Evolutionary conservation across 2,797 vertebrate species (phyloP), one percentile per base, ranked within the genome.

Genomic region (Rhyacichthys aspro): DNA sequence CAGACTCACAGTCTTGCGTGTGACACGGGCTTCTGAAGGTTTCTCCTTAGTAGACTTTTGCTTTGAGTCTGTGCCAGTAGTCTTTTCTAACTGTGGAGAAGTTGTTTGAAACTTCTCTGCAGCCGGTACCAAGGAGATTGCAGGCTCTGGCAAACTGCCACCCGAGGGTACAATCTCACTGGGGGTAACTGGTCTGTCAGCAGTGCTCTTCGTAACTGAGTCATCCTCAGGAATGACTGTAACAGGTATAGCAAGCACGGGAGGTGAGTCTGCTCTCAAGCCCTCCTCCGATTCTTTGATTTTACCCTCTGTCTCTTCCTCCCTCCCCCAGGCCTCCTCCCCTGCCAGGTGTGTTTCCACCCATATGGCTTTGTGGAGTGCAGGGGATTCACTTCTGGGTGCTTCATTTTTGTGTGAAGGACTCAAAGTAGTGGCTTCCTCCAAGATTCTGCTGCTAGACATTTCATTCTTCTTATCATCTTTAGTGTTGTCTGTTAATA

Each of bases 331-430:
- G 8, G 32, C 60, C 46, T 64, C 74, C 66, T 76, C 78, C 55
- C 88, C 85, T 17, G 82, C 85, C 74, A 92, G 70, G 88, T 91
- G 67, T 19, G 89, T 90, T 86, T 93, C 88, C 84, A 92, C 88
- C 90, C 86, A 89, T 48, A 90, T 66, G 33, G 89, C 88, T 86
- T 78, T 92, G 83, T 91, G 81, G 10, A 87, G 53, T 16, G 68
- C n/a, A 15, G 89, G 87, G 48, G 88, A 91, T 39, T 64, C 23
- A 5, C 34, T 34, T 19, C 11, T 8, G 9, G 67, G 43, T 11
- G n/a, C 43, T 33, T 64, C 65, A 52, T 78, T 75, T 43, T 36
- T 75, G 11, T 72, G 54, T 23, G 68, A 63, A 19, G 47, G 28
- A 33, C 52, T 58, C 38, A 23, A 34, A 7, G 19, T n/a, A 0